Evolutionary conservation across 2,113 vertebrate genomes (phyloP).

Genomic region (Ptilorrhoa leucosticta): DNA sequence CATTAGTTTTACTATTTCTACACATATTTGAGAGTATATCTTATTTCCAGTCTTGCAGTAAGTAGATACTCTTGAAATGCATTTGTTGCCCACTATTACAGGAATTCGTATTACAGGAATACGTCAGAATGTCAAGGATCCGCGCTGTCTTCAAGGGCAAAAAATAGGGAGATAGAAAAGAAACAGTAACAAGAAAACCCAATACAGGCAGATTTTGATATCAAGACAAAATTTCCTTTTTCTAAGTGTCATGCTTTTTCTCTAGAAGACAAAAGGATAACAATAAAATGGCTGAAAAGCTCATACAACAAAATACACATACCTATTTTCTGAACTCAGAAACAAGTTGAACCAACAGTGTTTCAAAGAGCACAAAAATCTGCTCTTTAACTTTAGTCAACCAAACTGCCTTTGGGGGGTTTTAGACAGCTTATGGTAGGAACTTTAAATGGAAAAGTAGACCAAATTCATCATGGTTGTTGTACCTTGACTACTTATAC

Average conservation of each 20-base stretch:
- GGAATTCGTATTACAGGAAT: too few relatives aligned
- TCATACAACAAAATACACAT: not conserved
- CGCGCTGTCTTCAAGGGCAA: not conserved
- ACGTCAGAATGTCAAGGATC: rapidly evolving
- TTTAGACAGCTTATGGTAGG: not conserved
- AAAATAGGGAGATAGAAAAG: not conserved
- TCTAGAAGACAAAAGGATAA: not conserved
- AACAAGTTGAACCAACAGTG: not conserved
- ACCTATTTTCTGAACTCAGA: not conserved
- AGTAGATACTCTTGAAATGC: not conserved
- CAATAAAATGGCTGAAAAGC: not conserved
- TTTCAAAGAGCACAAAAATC: not conserved
- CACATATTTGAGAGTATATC: not conserved
- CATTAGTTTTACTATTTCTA: not conserved
- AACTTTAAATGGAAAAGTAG: not conserved
- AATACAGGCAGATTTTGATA: not conserved
- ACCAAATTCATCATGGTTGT: not conserved
- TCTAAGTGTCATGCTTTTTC: not conserved
- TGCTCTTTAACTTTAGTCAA: not conserved
- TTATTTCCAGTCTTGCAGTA: not conserved
- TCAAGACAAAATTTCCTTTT: not conserved
- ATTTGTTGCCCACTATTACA: not conserved
- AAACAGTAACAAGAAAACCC: not conserved
- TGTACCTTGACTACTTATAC: not conserved
- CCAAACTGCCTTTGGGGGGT: not conserved